Evolutionary conservation across 2,113 vertebrate species (phyloP), one percentile per base, ranked within the genome.

Genomic region (Dermatemys mawii): DNA sequence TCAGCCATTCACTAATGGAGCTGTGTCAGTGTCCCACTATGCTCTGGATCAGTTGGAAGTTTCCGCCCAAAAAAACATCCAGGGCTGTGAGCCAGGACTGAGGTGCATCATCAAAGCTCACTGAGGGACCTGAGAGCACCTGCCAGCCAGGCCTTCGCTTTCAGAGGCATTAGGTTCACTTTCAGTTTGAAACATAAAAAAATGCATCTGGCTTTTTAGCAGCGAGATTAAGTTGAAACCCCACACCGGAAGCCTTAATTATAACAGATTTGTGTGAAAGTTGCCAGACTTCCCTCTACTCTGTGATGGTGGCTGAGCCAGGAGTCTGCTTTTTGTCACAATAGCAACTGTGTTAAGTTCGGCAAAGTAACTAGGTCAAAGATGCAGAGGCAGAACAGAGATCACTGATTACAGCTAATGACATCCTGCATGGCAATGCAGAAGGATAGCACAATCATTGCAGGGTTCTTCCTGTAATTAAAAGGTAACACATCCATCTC

Each of bases 311-410:
- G 81, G 78, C 90, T 92, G 57, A 83, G 93, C 97, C 96, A 97
- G 95, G 91, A 94, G 78, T 78, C 97, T 97, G 97, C 89, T 96
- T 97, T 97, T 82, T 95, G 92, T 96, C 96, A 95, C 78, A 86
- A 76, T 24, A 88, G 93, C 84, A 95, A 96, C 87, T 55, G 86
- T 60, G 53, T 84, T 94, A 92, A 96, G 87, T 96, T 94, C 91
- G 93, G 92, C 91, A 91, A 90, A 96, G 93, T n/a, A 97, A 97
- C 57, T 94, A 91, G 94, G 93, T 93, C 90, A 97, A 86, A 92
- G 90, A 95, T 87, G 88, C 51, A 91, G 51, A 95, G 38, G 60
- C 90, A 96, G 93, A 93, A 83, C 67, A 92, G 80, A 92, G 51
- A 90, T 91, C 70, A 85, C 75, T 87, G 87, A 90, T 91, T 86